Base-by-base conservation (phyloP, 2,888 invertebrate genomes). In the Diplolepis rosae region DNA sequence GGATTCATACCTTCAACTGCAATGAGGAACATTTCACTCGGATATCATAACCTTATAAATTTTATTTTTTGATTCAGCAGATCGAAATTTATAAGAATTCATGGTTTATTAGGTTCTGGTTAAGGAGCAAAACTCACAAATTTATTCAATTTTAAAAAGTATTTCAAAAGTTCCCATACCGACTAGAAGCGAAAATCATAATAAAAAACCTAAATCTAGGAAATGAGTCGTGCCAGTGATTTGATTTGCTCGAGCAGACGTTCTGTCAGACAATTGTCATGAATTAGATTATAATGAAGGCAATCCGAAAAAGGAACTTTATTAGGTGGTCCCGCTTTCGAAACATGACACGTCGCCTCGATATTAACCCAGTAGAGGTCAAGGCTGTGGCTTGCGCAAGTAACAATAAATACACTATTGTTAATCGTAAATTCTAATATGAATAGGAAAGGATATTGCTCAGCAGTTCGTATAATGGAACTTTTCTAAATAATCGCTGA, bases 381-480 rank as follows among this genome's bases (percentile, higher is more conserved):
- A 79, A 65, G 80, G 80, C 68, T 77, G 67, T 48, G 67, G 27
- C 75, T 79, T 77, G 76, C 77, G 76, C 78, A 78, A 80, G 75
- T 76, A 76, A 80, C 77, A 79, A 80, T 71, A 77, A 77, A 79
- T 77, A 73, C 71, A 48, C 72, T 75, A 75, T 71, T 75, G 72
- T 75, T 77, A 76, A 76, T 73, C 70, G 70, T 73, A 68, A 72
- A 77, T 74, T 79, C 76, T 72, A 78, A 77, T 77, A 75, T 70
- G 74, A 72, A 77, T 72, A 75, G 70, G 68, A 77, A 72, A 83
- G 84, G 84, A 85, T 80, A 80, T 86, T 81, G 79, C 80, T 84
- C 83, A 82, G 84, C 84, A 79, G 75, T 80, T 81, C 74, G 73
- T 76, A 82, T 82, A 84, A 85, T 82, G 77, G 80, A 74, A 78